A percentile compares a stretch with the other conserved stretches of the same genome.
Conservation (phyloP, 1,140 invertebrate genomes). For the Bombus polaris region DNA sequence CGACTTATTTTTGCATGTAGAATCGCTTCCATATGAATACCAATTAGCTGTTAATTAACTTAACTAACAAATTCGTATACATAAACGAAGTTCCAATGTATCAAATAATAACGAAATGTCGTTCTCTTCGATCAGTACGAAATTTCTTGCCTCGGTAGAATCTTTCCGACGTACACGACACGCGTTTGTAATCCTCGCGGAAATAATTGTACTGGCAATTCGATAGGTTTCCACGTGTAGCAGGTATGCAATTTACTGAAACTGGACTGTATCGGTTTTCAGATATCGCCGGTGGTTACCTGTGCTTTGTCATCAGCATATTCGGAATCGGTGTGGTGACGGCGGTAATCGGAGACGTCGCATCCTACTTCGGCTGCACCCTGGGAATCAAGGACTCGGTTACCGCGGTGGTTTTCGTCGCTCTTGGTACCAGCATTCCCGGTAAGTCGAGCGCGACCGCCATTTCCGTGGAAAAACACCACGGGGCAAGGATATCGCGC, state of each 20-base stretch:
- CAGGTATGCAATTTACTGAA: not conserved
- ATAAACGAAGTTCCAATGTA: too few relatives aligned
- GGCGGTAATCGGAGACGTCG: slow-evolving; percentile 97
- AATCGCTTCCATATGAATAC: too few relatives aligned
- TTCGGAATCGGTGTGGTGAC: slow-evolving; percentile 97
- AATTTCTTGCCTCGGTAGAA: too few relatives aligned
- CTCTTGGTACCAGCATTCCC: slow-evolving; percentile 97
- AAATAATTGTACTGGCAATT: not conserved
- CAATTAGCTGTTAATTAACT: too few relatives aligned
- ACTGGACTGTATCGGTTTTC: slow-evolving; percentile 64
- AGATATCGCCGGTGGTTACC: slow-evolving; percentile 94
- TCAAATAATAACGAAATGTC: too few relatives aligned
- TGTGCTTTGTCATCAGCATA: slow-evolving; percentile 97
- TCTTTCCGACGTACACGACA: too few relatives aligned
- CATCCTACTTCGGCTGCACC: slow-evolving; percentile 98
- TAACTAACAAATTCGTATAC: too few relatives aligned
- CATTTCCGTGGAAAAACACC: not conserved
- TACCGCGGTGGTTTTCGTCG: slow-evolving; percentile 98
- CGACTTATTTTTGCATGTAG: too few relatives aligned
- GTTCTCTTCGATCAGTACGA: too few relatives aligned
- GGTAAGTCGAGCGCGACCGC: slow-evolving; percentile 84
- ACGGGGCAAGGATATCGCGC: not conserved
- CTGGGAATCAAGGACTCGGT: slow-evolving; percentile 97
- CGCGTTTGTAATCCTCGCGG: not conserved
- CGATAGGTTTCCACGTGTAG: not conserved